phyloP scores from a whole-genome alignment of 2,888 invertebrate species.

The Macroteleia sp. region DNA sequence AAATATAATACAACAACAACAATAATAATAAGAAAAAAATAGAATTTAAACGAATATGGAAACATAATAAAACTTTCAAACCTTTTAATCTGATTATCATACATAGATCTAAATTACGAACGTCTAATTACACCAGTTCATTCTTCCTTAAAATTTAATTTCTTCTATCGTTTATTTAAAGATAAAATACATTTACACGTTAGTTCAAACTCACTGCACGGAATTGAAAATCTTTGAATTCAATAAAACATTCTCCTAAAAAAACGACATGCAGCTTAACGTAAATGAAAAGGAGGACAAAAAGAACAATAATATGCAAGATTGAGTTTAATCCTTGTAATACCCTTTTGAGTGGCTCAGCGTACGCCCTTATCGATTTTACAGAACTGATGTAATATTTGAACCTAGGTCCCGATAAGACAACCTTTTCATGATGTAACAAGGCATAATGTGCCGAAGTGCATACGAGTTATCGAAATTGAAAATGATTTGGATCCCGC shows the following conservation, averaged over 20 bases:
- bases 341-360: slow-evolving; percentile 37
- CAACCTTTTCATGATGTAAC: slow-evolving; percentile 59
- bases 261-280: slow-evolving; percentile 16
- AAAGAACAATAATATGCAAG: slow-evolving; percentile 49
- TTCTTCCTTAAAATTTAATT: too few species aligned
- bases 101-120: too few species aligned
- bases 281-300: background rate
- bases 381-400: slow-evolving; percentile 47
- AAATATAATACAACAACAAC: too few species aligned
- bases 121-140: too few species aligned
- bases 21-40: too few species aligned
- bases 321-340: slow-evolving; percentile 55
- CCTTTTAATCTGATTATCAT: too few species aligned
- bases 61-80: too few species aligned
- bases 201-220: slow-evolving; percentile 30
- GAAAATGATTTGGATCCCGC: slow-evolving; percentile 67
- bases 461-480: slow-evolving; percentile 66
- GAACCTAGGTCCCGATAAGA: slow-evolving; percentile 36
- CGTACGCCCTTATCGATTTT: slow-evolving; percentile 50
- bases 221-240: slow-evolving; percentile 31
- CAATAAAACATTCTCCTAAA: slow-evolving; percentile 31
- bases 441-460: slow-evolving; percentile 60
- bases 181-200: slow-evolving; percentile 34
- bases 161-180: too few species aligned
- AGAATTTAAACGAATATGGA: too few species aligned